phyloP scores from a whole-genome alignment of 1,140 invertebrate species.

The Panagrolaimus sp. region DNA sequence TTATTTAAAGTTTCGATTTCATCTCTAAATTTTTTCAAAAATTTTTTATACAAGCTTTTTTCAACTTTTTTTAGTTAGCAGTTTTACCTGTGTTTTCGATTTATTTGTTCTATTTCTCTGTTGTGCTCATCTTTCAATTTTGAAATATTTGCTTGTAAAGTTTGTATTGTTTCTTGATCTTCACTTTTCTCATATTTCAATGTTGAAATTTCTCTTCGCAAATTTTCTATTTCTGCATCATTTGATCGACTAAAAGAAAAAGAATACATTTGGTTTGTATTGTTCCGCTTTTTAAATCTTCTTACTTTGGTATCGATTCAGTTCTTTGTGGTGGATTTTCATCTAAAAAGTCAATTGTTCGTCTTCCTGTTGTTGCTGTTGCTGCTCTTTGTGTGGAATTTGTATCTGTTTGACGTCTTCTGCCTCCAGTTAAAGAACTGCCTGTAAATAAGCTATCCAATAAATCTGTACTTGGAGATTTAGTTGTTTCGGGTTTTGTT shows the following conservation, averaged over 20 bases:
- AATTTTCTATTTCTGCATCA: background rate
- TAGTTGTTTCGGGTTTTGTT: background rate
- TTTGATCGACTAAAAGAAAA: background rate
- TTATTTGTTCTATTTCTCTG: background rate
- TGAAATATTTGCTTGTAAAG: conserved; percentile 2
- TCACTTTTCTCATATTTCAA: conserved; percentile 5
- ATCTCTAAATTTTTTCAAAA: conserved; percentile 8
- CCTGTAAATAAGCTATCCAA: background rate
- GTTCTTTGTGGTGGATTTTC: background rate
- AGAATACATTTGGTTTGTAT: background rate
- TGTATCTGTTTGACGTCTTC: too few relatives aligned
- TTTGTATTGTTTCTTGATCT: background rate
- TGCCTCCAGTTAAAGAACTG: background rate
- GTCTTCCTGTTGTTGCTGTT: background rate
- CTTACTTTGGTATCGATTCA: background rate
- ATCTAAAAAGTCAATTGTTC: conserved; percentile 4
- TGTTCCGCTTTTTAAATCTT: background rate
- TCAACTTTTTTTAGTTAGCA: background rate
- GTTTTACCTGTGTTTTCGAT: conserved; percentile 4
- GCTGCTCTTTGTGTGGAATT: too few relatives aligned
- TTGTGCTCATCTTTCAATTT: background rate
- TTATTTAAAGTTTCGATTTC: conserved; percentile 25
- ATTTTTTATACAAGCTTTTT: background rate
- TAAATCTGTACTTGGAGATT: background rate
- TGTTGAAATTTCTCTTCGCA: conserved; percentile 3